phyloP scores from a whole-genome alignment of 2,888 invertebrate genomes.

The Cantharis flavilabris region DNA sequence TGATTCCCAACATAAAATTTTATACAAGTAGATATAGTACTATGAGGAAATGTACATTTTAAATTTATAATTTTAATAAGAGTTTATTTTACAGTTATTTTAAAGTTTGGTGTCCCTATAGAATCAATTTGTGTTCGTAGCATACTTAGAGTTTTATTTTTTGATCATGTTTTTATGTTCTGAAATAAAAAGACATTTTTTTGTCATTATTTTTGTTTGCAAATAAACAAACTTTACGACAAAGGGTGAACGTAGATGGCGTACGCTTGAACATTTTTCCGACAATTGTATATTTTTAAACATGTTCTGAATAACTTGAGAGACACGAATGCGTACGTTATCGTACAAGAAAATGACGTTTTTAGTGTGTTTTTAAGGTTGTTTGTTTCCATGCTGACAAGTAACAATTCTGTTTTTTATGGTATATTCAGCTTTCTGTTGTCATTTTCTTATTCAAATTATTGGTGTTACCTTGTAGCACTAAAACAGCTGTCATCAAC shows the following conservation, averaged over 20 bases:
- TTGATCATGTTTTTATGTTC: neutral
- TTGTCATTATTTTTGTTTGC: neutral
- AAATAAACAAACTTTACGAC: constrained; percentile 4
- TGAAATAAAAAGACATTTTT: neutral
- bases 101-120: neutral
- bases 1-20: neutral
- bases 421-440: neutral
- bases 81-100: neutral
- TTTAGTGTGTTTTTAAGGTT: constrained; percentile 4
- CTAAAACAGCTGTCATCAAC: neutral
- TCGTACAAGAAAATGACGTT: constrained; percentile 2
- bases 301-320: constrained; percentile 1
- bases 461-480: neutral
- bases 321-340: constrained; percentile 4
- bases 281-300: constrained; percentile 3
- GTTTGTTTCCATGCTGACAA: constrained; percentile 4
- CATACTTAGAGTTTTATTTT: neutral
- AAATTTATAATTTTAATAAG: neutral
- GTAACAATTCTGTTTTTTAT: constrained; percentile 1
- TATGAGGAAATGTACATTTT: neutral
- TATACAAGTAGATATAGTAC: neutral
- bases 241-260: constrained; percentile 1
- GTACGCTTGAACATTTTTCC: neutral
- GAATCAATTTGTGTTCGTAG: neutral
- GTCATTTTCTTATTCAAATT: neutral